phyloP scores from a whole-genome alignment of 2,888 invertebrate genomes.

The Pristionchus entomophagus region DNA sequence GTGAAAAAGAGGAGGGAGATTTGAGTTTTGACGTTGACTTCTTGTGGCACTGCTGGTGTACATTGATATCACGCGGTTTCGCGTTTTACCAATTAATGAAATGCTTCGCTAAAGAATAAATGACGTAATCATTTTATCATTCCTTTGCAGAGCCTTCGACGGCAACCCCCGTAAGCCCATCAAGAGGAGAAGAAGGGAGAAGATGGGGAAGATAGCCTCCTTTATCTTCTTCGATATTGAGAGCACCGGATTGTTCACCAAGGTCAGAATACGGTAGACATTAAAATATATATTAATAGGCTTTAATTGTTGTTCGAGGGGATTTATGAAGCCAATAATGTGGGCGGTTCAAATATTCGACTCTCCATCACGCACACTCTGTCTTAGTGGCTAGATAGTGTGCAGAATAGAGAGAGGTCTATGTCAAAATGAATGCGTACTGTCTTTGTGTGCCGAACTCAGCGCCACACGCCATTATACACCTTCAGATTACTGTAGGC shows the following conservation, averaged over 20 bases:
- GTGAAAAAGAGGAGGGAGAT: not conserved
- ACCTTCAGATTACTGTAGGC: not conserved
- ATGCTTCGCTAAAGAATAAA: no score
- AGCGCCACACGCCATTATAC: no score
- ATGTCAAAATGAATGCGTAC: no score
- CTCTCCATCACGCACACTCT: not conserved
- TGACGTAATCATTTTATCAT: not conserved
- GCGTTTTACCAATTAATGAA: no score
- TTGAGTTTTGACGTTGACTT: not conserved
- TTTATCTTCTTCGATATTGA: slow-evolving; percentile 69
- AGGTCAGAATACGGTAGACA: not conserved
- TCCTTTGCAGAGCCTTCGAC: not conserved
- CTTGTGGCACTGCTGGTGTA: no score
- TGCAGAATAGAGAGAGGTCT: no score
- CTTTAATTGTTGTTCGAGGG: not conserved
- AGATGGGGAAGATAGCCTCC: slow-evolving; percentile 37
- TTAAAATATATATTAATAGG: no score
- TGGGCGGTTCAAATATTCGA: not conserved
- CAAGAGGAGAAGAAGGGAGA: slow-evolving; percentile 44
- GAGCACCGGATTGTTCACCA: slow-evolving; percentile 62
- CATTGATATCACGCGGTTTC: no score
- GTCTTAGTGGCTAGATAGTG: not conserved
- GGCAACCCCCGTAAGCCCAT: slow-evolving; percentile 14
- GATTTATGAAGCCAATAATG: not conserved
- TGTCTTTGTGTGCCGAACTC: no score